Conservation (phyloP, 1,140 invertebrate genomes). For the Drosophila subobscura region DNA sequence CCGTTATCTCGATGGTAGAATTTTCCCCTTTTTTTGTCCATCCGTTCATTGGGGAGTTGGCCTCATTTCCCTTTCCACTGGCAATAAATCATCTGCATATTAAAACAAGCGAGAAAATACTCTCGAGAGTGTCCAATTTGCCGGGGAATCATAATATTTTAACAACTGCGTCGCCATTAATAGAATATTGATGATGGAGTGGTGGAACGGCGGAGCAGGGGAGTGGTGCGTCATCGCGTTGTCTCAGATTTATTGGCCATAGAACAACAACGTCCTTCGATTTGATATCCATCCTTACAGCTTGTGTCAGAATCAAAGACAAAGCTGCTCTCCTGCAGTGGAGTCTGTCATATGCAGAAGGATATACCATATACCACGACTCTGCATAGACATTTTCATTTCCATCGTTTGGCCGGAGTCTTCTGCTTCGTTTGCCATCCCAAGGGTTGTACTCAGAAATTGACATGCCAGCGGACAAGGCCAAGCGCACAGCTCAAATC, state of each 20-base stretch:
- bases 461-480: conserved; percentile 49
- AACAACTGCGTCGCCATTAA: conserved; percentile 69
- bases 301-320: conserved; percentile 16
- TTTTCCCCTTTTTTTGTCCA: conserved; percentile 13
- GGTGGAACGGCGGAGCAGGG: neutral
- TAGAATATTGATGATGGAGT: conserved; percentile 58
- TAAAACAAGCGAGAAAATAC: conserved; percentile 46
- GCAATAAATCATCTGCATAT: conserved; percentile 68
- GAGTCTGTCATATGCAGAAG: too few relatives aligned
- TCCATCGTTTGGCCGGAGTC: neutral
- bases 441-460: conserved; percentile 56
- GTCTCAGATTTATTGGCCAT: conserved; percentile 50
- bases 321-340: conserved; percentile 16
- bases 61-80: conserved; percentile 40
- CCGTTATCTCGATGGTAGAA: neutral
- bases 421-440: neutral
- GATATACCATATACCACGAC: too few relatives aligned
- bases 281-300: neutral
- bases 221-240: conserved; percentile 37
- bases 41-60: conserved; percentile 40
- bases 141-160: conserved; percentile 71
- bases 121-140: conserved; percentile 37
- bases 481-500: conserved; percentile 48
- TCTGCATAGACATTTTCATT: neutral
- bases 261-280: conserved; percentile 13